phyloP scores from a whole-genome alignment of 2,888 invertebrate genomes.

The Trichogramma dendrolimi region DNA sequence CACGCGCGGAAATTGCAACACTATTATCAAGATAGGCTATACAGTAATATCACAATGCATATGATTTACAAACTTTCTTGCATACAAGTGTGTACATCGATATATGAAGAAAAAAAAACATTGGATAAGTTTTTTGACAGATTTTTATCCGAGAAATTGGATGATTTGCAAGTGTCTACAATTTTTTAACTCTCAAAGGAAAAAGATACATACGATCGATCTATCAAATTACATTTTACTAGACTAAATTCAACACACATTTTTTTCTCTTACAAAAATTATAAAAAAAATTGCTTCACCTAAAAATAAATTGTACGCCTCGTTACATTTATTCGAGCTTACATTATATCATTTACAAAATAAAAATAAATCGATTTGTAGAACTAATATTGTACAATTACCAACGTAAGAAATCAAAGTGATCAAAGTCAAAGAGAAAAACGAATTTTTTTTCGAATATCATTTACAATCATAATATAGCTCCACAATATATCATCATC shows the following conservation, averaged over 20 bases:
- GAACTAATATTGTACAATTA: neutral
- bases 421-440: constrained; percentile 23
- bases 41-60: constrained; percentile 52
- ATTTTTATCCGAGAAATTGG: no score
- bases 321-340: no score
- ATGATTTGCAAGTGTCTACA: no score
- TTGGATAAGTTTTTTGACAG: no score
- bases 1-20: constrained; percentile 40
- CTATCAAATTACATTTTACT: constrained; percentile 17
- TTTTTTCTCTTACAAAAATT: constrained; percentile 25
- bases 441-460: constrained; percentile 16
- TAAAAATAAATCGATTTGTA: constrained; percentile 6
- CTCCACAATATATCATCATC: constrained; percentile 15
- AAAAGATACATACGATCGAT: no score
- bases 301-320: neutral
- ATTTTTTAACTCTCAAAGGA: no score
- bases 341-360: neutral
- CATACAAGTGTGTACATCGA: constrained; percentile 43
- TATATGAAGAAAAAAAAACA: constrained; percentile 21
- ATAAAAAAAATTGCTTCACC: constrained; percentile 25
- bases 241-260: constrained; percentile 23
- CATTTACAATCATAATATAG: no score
- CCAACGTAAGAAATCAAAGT: neutral
- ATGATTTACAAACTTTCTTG: constrained; percentile 47
- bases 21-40: constrained; percentile 49